Percentiles rank a stretch among this genome's conserved stretches.
phyloP scores from a whole-genome alignment of 2,797 vertebrate genomes.

The Heteromormyrus szaboi region DNA sequence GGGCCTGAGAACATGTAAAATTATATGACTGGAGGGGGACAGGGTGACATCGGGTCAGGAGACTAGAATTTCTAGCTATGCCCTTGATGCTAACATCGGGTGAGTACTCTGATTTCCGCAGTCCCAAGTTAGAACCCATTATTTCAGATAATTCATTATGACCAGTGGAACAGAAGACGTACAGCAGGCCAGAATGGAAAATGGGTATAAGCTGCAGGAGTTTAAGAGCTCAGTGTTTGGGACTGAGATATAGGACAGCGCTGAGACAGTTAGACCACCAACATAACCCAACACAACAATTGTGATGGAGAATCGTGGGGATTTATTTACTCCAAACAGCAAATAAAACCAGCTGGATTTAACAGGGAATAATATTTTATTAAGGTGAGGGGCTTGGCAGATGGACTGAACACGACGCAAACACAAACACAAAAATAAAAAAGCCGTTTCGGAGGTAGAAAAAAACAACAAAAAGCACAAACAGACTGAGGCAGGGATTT shows the following conservation, averaged over 20 bases:
- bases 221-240: background rate
- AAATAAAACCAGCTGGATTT: background rate
- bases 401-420: background rate
- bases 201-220: background rate
- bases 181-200: background rate
- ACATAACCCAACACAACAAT: background rate
- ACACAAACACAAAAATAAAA: background rate
- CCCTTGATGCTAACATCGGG: background rate
- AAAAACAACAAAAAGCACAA: background rate
- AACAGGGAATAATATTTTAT: slow-evolving; percentile 5
- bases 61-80: background rate
- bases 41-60: background rate
- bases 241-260: background rate
- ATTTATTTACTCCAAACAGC: background rate
- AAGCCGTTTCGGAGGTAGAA: background rate
- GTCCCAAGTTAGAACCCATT: background rate
- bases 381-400: background rate
- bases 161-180: background rate
- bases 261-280: background rate
- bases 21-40: background rate
- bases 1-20: background rate
- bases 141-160: background rate
- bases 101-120: background rate
- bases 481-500: background rate
- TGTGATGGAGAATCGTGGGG: background rate